phyloP scores from a whole-genome alignment of 2,113 vertebrate species.

The Talpa occidentalis region DNA sequence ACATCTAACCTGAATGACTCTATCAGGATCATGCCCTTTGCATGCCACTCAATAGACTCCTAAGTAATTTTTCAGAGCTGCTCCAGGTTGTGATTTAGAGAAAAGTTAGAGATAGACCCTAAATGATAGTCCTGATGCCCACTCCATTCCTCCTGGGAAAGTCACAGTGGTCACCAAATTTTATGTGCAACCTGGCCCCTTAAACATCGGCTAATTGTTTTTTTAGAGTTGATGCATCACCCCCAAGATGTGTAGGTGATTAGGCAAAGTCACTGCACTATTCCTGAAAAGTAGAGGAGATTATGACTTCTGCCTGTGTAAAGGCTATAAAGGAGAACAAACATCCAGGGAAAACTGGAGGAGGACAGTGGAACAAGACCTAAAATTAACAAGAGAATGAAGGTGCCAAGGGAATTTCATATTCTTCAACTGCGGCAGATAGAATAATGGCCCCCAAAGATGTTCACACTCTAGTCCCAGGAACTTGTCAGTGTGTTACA shows the following conservation, averaged over 20 bases:
- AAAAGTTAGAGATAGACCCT: background rate
- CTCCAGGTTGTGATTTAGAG: background rate
- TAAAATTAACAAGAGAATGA: background rate
- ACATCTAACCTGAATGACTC: background rate
- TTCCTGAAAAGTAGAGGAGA: background rate
- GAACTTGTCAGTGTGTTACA: background rate
- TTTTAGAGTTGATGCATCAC: background rate
- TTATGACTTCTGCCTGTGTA: background rate
- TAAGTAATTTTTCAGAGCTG: background rate
- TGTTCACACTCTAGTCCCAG: background rate
- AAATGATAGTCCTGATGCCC: background rate
- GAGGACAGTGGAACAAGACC: background rate
- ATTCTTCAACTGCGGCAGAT: background rate
- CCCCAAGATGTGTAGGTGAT: background rate
- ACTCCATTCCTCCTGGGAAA: background rate
- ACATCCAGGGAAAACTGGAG: background rate
- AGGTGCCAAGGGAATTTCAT: background rate
- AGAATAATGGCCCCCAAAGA: background rate
- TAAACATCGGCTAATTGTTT: background rate
- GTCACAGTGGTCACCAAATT: background rate
- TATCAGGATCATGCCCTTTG: background rate
- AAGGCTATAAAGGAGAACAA: background rate
- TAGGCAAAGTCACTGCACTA: background rate
- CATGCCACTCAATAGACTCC: background rate
- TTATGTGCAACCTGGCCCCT: background rate